Evolutionary conservation across 2,888 invertebrate species (phyloP), one percentile per base, ranked within the genome.

Genomic region (Plemyria rubiginata): DNA sequence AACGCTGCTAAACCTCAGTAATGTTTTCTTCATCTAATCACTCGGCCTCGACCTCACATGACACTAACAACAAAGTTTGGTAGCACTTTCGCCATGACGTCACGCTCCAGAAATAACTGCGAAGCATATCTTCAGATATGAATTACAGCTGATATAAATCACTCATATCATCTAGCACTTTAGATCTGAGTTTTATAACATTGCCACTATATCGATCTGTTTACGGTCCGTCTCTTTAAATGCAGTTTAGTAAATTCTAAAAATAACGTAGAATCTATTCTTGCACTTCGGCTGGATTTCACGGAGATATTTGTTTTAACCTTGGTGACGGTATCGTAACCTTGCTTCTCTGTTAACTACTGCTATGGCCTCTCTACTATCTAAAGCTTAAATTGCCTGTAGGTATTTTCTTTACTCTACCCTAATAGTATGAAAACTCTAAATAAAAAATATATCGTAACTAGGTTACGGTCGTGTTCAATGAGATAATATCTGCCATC

Each of bases 271-370:
- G 67, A 73, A 77, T 76, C 75, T 88, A 86, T 86, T 88, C 78
- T 73, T 73, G 82, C 75, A 70, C 67, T 73, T 69, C 72, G 79
- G 81, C 80, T 80, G 79, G 79, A 87, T 83, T 83, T 77, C 77
- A 74, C 22, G 22, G 73, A 76, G 70, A 78, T 74, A 84, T 87
- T 87, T 87, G 87, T 87, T 83, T 72, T 75, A 82, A 88, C 89
- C 88, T 90, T 88, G 87, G 87, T 90, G 90, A 88, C 91, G 89
- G 78, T 86, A 86, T 84, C 85, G 86, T 86, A 87, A 88, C 92
- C 92, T 91, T 87, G 91, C 78, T 76, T 62, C 69, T 74, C 77
- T 76, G 79, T 82, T 85, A 86, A 86, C 84, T 86, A 78, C 80
- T 80, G 70, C 74, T 78, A 75, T 77, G 81, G 79, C 83, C 85